These are phyloP conservation scores for Protosalanx chinensis DNA, from an alignment of 2,797 vertebrate species.

Conservation along the genomic window DNA sequence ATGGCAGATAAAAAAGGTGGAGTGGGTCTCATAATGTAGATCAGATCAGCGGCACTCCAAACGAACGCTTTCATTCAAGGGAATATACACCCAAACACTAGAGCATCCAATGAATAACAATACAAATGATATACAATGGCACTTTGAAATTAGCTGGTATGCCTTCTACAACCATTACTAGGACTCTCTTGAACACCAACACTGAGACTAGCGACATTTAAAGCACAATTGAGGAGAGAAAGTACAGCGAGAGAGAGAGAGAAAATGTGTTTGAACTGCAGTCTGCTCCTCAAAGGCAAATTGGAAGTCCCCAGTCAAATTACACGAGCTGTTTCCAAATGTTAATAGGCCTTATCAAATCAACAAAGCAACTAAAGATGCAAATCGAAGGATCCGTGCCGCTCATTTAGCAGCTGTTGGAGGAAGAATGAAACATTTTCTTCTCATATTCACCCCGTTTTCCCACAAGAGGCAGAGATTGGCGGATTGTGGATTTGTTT, in stretches of 20 bases:
- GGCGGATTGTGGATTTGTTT: slow-evolving; percentile 52
- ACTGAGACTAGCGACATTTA: slow-evolving; percentile 22
- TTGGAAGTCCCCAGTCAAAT: slow-evolving; percentile 77
- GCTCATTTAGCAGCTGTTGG: slow-evolving; percentile 62
- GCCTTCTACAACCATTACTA: too few relatives aligned
- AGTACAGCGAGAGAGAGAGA: slow-evolving; percentile 18
- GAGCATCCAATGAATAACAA: too few relatives aligned
- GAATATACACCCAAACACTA: not conserved
- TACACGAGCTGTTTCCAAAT: slow-evolving; percentile 72
- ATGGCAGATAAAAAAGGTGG: slow-evolving; percentile 57
- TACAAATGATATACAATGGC: too few relatives aligned
- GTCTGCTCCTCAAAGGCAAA: slow-evolving; percentile 71
- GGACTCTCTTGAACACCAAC: slow-evolving; percentile 6
- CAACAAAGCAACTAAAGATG: slow-evolving; percentile 72
- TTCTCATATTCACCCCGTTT: slow-evolving; percentile 56
- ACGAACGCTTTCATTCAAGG: not conserved
- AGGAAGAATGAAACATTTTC: slow-evolving; percentile 60
- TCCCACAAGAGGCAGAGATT: slow-evolving; percentile 47
- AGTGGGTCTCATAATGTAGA: slow-evolving; percentile 55
- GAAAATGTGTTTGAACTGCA: slow-evolving; percentile 44
- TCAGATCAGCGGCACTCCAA: slow-evolving; percentile 64
- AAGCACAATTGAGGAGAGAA: slow-evolving; percentile 44
- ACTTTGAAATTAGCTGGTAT: too few relatives aligned
- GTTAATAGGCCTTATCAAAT: slow-evolving; percentile 70
- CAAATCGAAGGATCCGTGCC: slow-evolving; percentile 60